Percentiles rank a stretch among this genome's conserved stretches.
phyloP scores from a whole-genome alignment of 2,113 vertebrate species.

The Spea multiplicata region DNA sequence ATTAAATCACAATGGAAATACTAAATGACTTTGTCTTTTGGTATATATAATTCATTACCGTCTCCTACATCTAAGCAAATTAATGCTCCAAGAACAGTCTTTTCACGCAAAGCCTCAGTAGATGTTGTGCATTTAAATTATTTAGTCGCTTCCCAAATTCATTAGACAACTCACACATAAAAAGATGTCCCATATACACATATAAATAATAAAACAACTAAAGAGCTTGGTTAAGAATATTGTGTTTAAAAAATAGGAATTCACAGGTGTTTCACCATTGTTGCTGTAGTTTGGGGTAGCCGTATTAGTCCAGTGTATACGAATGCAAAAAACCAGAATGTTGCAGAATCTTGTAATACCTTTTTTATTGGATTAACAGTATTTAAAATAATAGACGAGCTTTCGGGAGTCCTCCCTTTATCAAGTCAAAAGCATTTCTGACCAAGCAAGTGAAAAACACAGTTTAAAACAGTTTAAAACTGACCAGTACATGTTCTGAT shows the following conservation, averaged over 20 bases:
- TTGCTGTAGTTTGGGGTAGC: too few relatives aligned
- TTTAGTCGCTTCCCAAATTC: constrained; percentile 39
- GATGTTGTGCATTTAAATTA: constrained; percentile 39
- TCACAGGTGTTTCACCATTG: too few relatives aligned
- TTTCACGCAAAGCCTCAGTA: constrained; percentile 41
- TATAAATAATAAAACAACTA: constrained; percentile 33
- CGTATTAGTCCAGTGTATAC: too few relatives aligned
- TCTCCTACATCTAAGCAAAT: constrained; percentile 26
- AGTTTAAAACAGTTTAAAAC: too few relatives aligned
- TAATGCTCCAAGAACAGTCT: constrained; percentile 29
- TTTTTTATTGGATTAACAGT: too few relatives aligned
- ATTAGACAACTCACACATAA: constrained; percentile 28
- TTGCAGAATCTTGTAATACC: too few relatives aligned
- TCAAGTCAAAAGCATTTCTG: too few relatives aligned
- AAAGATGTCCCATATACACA: constrained; percentile 14
- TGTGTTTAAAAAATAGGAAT: not conserved
- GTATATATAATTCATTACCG: constrained; percentile 30
- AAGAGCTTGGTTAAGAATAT: not conserved
- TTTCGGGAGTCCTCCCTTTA: too few relatives aligned
- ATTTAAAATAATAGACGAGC: too few relatives aligned
- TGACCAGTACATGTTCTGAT: too few relatives aligned
- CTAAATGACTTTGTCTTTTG: constrained; percentile 22
- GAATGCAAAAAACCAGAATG: too few relatives aligned
- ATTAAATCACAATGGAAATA: constrained; percentile 15
- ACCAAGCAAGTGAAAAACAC: too few relatives aligned